Evolutionary conservation across 2,113 vertebrate genomes (phyloP).

Genomic region (Columba livia): DNA sequence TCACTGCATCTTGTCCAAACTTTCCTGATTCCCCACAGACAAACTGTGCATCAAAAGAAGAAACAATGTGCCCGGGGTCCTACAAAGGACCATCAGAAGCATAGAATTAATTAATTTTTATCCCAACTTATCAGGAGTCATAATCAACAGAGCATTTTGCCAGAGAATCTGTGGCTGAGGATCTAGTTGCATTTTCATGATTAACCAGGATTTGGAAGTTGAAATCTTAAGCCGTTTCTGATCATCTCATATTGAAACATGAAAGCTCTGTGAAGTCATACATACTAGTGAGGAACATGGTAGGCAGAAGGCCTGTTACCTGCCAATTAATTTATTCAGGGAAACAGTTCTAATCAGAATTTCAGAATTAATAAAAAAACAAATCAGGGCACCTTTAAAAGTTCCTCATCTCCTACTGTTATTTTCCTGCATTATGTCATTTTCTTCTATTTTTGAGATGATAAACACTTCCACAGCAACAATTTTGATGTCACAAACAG

Average conservation of each 20-base stretch:
- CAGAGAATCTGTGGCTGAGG: background rate
- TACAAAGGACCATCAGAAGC: background rate
- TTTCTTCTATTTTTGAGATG: slow-evolving; percentile 18
- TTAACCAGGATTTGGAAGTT: background rate
- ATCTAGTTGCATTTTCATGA: background rate
- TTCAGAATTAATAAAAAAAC: background rate
- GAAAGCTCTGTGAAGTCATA: background rate
- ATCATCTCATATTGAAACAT: background rate
- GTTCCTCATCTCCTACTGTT: background rate
- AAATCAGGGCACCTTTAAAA: background rate
- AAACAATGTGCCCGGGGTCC: background rate
- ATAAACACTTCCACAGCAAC: background rate
- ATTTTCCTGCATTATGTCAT: background rate
- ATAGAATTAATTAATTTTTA: background rate
- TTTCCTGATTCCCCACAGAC: background rate
- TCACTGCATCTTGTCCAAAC: background rate
- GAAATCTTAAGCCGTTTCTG: background rate
- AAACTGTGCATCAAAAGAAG: background rate
- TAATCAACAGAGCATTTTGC: background rate
- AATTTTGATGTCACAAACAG: background rate
- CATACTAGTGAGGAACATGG: background rate
- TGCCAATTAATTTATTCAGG: background rate
- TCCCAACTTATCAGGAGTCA: background rate
- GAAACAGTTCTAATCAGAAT: background rate
- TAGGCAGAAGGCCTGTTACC: background rate